Evolutionary conservation across 2,888 invertebrate genomes (phyloP), one percentile per base, ranked within the genome.

Genomic region (Amiota mariae): DNA sequence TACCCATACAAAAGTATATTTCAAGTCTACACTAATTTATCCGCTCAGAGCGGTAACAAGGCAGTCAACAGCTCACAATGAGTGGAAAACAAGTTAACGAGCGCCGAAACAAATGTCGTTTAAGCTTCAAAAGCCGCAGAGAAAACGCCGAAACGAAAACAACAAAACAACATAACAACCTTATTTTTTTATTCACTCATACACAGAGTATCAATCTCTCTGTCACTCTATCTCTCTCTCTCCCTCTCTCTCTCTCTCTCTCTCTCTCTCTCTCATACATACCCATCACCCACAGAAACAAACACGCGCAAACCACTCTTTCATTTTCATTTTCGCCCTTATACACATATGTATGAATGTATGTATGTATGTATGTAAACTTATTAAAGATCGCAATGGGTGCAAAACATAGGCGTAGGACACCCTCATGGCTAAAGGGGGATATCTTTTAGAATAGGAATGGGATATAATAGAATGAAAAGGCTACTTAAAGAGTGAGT

Each of bases 21-120:
- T 79, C 72, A 77, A 82, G 82, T 82, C 78, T 78, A 77, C 75
- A 77, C 74, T 83, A 85, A 82, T 80, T 80, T 74, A 73, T n/a
- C 46, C 46, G 63, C 56, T 18, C 20, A 70, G 78, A 78, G 76
- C 77, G 82, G 84, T 86, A 84, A 84, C 86, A 77, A 84, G 84
- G 79, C 71, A 71, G 67, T 67, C 71, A 73, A 71, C 71, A 71
- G 56, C 71, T 67, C 20, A 48, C 64, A 67, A 76, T 70, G 67
- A 72, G 72, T 51, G 49, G 64, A 70, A 68, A 72, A 72, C 61
- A 72, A 72, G 59, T 59, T 67, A 72, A 68, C 72, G 63, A 70
- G 48, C 66, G 47, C 56, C 57, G 18, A 51, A 68, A 63, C 20
- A 48, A 72, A 67, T 72, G 64, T 63, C 73, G 46, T 54, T 49